These are phyloP conservation scores for Anser cygnoides DNA, from an alignment of 2,113 vertebrate species.

Conservation along the genomic window DNA sequence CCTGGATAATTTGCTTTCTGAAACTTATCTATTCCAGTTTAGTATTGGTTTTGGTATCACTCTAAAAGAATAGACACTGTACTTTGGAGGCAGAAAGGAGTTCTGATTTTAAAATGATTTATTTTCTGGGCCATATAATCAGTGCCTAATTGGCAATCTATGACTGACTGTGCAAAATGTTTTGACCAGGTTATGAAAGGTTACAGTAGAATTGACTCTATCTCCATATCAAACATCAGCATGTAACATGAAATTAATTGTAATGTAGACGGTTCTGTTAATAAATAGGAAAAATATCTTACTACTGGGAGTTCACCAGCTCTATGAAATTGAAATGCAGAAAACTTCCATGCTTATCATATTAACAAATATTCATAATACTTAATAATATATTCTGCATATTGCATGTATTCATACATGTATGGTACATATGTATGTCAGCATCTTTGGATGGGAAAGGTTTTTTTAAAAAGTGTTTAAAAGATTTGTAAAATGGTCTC, in stretches of 20 bases:
- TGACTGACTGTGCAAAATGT: background rate
- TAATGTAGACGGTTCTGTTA: background rate
- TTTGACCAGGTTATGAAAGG: conserved; percentile 4
- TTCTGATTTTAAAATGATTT: conserved; percentile 13
- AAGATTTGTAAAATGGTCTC: background rate
- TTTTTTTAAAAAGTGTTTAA: background rate
- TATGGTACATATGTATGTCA: background rate
- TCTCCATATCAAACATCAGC: background rate
- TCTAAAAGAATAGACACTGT: conserved; percentile 33
- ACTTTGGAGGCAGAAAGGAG: conserved; percentile 9
- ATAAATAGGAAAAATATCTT: background rate
- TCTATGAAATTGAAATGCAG: background rate
- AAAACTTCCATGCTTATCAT: background rate
- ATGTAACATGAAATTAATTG: conserved; percentile 5
- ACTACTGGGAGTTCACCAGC: background rate
- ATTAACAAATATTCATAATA: background rate
- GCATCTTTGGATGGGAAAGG: background rate
- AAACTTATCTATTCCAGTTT: conserved; percentile 53
- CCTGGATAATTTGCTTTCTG: conserved; percentile 31
- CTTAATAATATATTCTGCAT: background rate
- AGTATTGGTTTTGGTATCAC: conserved; percentile 49
- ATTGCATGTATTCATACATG: background rate
- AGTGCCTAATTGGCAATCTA: background rate
- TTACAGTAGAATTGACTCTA: conserved; percentile 16
- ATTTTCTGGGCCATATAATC: conserved; percentile 2